Evolutionary conservation across 2,113 vertebrate genomes (phyloP).

Genomic region (Panthera uncia): DNA sequence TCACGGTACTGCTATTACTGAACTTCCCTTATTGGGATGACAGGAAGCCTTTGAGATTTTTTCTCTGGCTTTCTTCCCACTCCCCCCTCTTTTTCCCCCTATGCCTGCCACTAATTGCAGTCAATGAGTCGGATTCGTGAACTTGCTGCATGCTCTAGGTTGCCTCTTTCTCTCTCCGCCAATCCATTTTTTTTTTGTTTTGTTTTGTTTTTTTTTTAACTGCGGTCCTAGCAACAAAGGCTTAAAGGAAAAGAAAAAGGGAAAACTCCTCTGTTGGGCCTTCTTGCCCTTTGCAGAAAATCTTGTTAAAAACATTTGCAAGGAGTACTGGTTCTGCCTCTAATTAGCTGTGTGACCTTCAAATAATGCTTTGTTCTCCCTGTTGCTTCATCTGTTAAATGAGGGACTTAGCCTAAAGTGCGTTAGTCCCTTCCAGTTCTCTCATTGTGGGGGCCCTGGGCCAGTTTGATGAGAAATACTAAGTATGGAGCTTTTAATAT

Average conservation of each 20-base stretch:
- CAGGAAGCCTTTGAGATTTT: neutral
- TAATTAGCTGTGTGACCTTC: conserved; percentile 31
- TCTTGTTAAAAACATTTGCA: neutral
- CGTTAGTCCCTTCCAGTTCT: neutral
- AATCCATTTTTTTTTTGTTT: neutral
- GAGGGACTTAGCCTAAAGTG: neutral
- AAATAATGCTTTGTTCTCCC: neutral
- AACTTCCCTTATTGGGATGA: neutral
- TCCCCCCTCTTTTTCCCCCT: neutral
- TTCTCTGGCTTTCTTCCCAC: neutral
- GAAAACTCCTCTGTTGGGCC: neutral
- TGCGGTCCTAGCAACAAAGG: neutral
- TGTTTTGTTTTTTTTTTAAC: neutral
- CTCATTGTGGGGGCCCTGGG: neutral
- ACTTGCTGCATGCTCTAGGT: neutral
- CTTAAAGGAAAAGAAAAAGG: neutral
- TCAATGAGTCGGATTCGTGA: neutral
- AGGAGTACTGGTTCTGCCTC: neutral
- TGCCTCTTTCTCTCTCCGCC: neutral
- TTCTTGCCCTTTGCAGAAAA: conserved; percentile 20
- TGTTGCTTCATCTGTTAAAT: neutral
- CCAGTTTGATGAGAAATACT: neutral
- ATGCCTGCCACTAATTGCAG: neutral
- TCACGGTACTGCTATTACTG: neutral
- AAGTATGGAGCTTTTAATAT: neutral